Base-by-base conservation (phyloP, 2,113 vertebrate species). In the Heterocephalus glaber region DNA sequence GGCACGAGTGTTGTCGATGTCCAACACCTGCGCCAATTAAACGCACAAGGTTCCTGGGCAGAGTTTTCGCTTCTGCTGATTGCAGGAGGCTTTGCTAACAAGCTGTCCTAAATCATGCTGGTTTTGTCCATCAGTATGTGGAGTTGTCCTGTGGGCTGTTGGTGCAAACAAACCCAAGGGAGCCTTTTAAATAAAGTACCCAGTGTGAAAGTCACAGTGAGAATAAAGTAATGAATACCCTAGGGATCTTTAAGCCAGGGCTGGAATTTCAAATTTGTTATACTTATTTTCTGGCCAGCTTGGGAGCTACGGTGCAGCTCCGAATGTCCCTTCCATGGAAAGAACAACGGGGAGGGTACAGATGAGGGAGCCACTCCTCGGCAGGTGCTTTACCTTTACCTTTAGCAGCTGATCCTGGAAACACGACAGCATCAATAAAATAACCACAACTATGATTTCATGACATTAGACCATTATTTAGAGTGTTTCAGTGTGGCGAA, bases 171-270 rank as follows among this genome's bases (percentile, higher is more conserved):
- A 95, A 61, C 88, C 88, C 86, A 89, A 74, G 24, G 60, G 82
- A 8, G 28, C 11, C 88, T 88, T 92, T 96, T 44, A 92, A 96
- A 88, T 60, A 90, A 92, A 95, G 66, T 65, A 74, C 41, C 58
- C 54, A 38, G 3, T 52, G 49, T 81, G 93, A 35, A 86, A 86
- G 60, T 61, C 54, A 61, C 41, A 22, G 68, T 90, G 63, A 76
- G 98, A 98, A 97, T 96, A 96, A 97, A 98, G 94, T 97, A 94
- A 95, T 89, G 89, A 96, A 94, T 96, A 94, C 96, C 82, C 92
- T 85, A 77, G 90, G 87, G 68, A 92, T 56, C 92, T 90, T 80
- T 47, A 86, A 94, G 82, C 85, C 96, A 90, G 80, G 35, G 70
- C 66, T 96, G 85, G 65, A 86, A 89, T 93, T 77, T 85, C 66